Percentiles rank a stretch among this genome's conserved stretches.
Conservation (phyloP, 2,797 vertebrate species). For the Menidia menidia region DNA sequence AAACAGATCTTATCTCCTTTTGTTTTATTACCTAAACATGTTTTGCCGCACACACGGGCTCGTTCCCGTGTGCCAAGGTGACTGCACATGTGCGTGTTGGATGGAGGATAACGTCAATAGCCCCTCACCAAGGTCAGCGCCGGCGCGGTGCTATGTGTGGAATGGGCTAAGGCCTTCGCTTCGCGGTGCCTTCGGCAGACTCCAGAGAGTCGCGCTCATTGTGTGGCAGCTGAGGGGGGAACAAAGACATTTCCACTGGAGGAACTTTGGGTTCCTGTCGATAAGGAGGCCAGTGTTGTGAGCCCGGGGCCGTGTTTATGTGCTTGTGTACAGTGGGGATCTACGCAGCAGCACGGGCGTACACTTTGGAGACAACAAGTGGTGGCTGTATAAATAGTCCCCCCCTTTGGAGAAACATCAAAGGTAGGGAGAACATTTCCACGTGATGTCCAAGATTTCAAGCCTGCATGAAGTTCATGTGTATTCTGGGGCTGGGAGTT, state of each 20-base stretch:
- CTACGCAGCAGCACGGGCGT: conserved; percentile 61
- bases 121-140: conserved; percentile 70
- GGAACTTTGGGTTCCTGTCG: conserved; percentile 88
- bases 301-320: conserved; percentile 77
- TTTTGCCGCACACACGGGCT: conserved; percentile 30
- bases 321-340: conserved; percentile 78
- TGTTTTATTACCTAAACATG: conserved; percentile 38
- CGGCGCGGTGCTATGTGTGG: conserved; percentile 67
- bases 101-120: conserved; percentile 67
- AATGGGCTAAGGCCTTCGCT: conserved; percentile 74
- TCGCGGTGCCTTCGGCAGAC: conserved; percentile 70
- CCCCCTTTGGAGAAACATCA: conserved; percentile 77
- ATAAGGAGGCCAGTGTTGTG: conserved; percentile 82
- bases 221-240: conserved; percentile 79
- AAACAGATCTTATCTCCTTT: conserved; percentile 13
- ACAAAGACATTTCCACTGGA: conserved; percentile 87
- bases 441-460: conserved; percentile 64
- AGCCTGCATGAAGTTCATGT: conserved; percentile 20
- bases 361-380: conserved; percentile 81
- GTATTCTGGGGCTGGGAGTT: conserved; percentile 20
- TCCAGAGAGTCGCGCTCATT: conserved; percentile 85
- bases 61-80: conserved; percentile 55
- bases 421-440: conserved; percentile 75
- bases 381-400: conserved; percentile 81
- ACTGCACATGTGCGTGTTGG: conserved; percentile 41